Base-by-base conservation (phyloP, 2,113 vertebrate species). In the Clarias macrocephalus region DNA sequence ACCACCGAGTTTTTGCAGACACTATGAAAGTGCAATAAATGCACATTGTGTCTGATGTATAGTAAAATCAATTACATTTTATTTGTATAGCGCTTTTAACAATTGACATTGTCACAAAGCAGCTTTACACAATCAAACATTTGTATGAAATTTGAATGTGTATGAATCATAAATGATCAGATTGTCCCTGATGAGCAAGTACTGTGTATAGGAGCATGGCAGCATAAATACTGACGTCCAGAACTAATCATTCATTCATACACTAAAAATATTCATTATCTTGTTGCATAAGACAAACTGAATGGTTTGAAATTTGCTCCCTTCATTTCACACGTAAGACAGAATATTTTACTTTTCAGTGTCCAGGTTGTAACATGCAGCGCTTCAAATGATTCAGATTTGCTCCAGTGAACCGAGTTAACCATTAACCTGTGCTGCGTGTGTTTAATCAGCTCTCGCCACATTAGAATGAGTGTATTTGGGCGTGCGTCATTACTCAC, bases 401-500 rank as follows among this genome's bases (percentile, higher is more conserved):
- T 68, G 11, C 60, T 33, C 13, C 85, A 75, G 66, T 28, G 15
- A 63, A n/a, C 79, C 12, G 48, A 82, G 84, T 88, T 86, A 88
- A 86, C 63, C 70, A 88, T 86, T 86, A 88, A 86, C 84, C 13
- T 7, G 2, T 28, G 3, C n/a, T 48, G 59, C 83, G 72, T 48
- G 80, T 81, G 42, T 83, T 82, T 76, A 75, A 21, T 86, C 80
- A 76, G 66, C 68, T 56, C 62, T 57, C 28, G 10, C 19, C 66
- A 54, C 33, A 80, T 57, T 28, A 59, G 76, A 68, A 85, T 62
- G 65, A 52, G 54, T 48, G 72, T 28, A n/a, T 81, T 82, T 82
- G 84, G 70, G 37, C 52, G 73, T 83, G 62, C 25, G 85, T 25
- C 66, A 48, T 89, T 90, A 87, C 30, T 90, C 84, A 87, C 79